Base-by-base conservation (phyloP, 2,888 invertebrate genomes). In the Theodoxus fluviatilis region DNA sequence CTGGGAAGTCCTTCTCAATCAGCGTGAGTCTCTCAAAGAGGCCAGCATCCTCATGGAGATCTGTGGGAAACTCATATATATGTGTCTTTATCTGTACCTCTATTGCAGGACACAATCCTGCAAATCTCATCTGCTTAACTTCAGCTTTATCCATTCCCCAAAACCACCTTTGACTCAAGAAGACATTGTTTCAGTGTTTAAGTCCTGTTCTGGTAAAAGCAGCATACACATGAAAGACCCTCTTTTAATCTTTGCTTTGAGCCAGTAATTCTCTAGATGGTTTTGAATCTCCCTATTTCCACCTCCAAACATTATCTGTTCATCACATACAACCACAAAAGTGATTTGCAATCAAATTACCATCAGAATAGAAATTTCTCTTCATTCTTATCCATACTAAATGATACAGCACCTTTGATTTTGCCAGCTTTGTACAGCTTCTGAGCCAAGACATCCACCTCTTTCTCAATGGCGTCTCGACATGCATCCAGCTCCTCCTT, bases 371-470 rank as follows among this genome's bases (percentile, higher is more conserved):
- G 52, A 52, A 25, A 52, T 25, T 12, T 9, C 52, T 6, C 1
- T 6, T 4, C 6, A 52, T 52, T 4, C 52, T 52, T 9, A 15
- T 15, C 22, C 25, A 38, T 43, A 9, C 43, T 43, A 43, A 43
- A 43, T 12, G 9, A 43, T 15, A 43, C 9, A 71, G 63, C 71
- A 81, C 81, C 73, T 73, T 73, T 77, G 22, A 81, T 78, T 74
- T 81, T 81, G 9, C 81, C 81, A 28, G 76, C 80, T 57, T 79
- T 72, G 57, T 72, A 77, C 25, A 82, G 73, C 55, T 75, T 74
- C 37, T 79, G 67, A 18, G 80, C 81, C 35, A 82, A 66, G 4
- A 81, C 73, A 57, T 79, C 80, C 22, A 82, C 81, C n/a, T 76
- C 33, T 40, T 71, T 70, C 47, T 77, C 74, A 7, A 81, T 74